Evolutionary conservation across 2,888 invertebrate genomes (phyloP).

Genomic region (Entomobrya multifasciata): DNA sequence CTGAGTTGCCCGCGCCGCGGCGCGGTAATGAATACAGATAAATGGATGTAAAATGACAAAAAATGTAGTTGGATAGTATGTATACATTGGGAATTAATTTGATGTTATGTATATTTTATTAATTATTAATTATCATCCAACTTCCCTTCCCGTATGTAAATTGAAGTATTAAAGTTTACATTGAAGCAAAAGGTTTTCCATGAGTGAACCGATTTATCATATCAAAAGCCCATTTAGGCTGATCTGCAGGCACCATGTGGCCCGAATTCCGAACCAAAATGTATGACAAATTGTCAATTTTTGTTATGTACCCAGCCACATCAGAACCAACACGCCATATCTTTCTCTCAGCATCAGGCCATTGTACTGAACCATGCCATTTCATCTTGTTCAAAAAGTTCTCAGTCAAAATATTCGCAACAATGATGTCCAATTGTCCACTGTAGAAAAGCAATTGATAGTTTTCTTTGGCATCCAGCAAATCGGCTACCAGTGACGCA

Average conservation of each 20-base stretch:
- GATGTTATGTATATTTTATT: no score
- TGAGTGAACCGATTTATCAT: conserved; percentile 87
- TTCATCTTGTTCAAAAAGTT: conserved; percentile 88
- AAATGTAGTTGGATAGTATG: no score
- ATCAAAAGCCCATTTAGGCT: conserved; percentile 89
- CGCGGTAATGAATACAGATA: no score
- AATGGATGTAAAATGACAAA: no score
- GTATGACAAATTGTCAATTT: conserved; percentile 87
- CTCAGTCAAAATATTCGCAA: conserved; percentile 92
- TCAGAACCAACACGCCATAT: conserved; percentile 86
- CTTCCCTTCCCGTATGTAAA: no score
- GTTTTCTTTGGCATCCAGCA: conserved; percentile 83
- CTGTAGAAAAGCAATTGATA: conserved; percentile 91
- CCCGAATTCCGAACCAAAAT: conserved; percentile 88
- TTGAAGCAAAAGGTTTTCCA: conserved; percentile 63
- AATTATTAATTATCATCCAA: no score
- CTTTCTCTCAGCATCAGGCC: conserved; percentile 85
- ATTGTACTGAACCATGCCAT: conserved; percentile 86
- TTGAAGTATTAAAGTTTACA: neutral
- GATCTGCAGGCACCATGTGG: conserved; percentile 91
- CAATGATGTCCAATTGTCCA: conserved; percentile 95
- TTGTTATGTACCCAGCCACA: conserved; percentile 89
- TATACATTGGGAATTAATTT: no score
- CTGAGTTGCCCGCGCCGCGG: no score
- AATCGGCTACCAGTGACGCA: conserved; percentile 85